phyloP scores from a whole-genome alignment of 2,113 vertebrate genomes.

The Sigmodon hispidus region DNA sequence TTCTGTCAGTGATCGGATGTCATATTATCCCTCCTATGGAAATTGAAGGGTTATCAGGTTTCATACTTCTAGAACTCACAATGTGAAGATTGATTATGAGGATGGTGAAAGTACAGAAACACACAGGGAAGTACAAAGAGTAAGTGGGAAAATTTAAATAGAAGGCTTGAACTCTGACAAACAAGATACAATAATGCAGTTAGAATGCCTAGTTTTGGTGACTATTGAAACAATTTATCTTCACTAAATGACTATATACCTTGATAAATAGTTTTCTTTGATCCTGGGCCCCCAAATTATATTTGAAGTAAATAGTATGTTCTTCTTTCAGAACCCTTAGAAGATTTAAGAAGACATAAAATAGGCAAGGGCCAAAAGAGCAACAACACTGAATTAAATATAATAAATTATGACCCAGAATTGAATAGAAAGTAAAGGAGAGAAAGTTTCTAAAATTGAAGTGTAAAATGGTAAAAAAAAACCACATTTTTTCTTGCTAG shows the following conservation, averaged over 20 bases:
- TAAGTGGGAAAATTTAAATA: not conserved
- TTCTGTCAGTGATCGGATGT: not conserved
- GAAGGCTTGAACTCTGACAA: not conserved
- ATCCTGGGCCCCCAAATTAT: not conserved
- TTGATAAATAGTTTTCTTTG: not conserved
- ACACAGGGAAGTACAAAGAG: not conserved
- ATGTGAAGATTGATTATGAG: not conserved
- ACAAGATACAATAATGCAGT: not conserved
- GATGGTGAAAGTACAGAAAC: not conserved
- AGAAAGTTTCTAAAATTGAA: conserved; percentile 73
- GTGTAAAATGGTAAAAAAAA: conserved; percentile 74
- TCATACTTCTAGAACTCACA: not conserved
- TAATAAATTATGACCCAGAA: conserved; percentile 60
- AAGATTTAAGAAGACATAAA: conserved; percentile 60
- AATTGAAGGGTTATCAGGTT: not conserved
- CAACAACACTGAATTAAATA: conserved; percentile 62
- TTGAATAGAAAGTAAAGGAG: not conserved
- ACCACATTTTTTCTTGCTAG: conserved; percentile 70
- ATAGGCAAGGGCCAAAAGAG: conserved; percentile 54
- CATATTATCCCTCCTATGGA: not conserved
- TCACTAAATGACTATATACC: conserved; percentile 8
- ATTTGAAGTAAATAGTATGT: conserved; percentile 32
- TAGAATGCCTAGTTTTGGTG: not conserved
- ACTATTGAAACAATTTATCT: not conserved
- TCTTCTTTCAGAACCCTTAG: conserved; percentile 21